phyloP scores from a whole-genome alignment of 1,140 invertebrate species.

The Rhyzopertha dominica region DNA sequence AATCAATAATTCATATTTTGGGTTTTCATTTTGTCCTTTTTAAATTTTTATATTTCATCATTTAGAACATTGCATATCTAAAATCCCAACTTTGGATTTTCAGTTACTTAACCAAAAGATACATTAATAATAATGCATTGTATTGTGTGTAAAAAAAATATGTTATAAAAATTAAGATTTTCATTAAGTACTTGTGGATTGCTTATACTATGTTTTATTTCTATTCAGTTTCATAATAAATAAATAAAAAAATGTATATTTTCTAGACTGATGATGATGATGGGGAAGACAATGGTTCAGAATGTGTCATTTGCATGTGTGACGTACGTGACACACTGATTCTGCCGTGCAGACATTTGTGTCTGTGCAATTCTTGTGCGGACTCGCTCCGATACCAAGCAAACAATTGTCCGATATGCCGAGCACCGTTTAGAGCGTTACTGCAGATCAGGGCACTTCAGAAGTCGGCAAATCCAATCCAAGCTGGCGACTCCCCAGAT shows the following conservation, averaged over 20 bases:
- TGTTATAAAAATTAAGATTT: no score
- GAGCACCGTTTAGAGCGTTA: slow-evolving; percentile 93
- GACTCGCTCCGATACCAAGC: slow-evolving; percentile 96
- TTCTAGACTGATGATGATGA: slow-evolving; percentile 72
- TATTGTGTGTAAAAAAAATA: no score
- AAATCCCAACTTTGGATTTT: no score
- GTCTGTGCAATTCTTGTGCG: slow-evolving; percentile 94
- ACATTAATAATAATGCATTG: no score
- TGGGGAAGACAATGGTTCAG: slow-evolving; percentile 91
- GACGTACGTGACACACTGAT: slow-evolving; percentile 96
- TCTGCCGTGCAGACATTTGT: slow-evolving; percentile 95
- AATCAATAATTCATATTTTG: no score
- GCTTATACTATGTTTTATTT: no score
- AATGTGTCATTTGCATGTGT: slow-evolving; percentile 99
- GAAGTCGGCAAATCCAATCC: slow-evolving; percentile 58
- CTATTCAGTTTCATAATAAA: slow-evolving; percentile 8
- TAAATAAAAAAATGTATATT: background rate
- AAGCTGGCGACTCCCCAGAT: slow-evolving; percentile 49
- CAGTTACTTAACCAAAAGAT: no score
- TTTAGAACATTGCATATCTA: no score
- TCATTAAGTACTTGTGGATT: no score
- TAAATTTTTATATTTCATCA: no score
- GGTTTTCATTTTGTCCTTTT: no score
- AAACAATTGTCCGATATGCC: slow-evolving; percentile 97
- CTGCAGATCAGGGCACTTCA: slow-evolving; percentile 93